Percentiles rank a stretch among this genome's conserved stretches.
These are phyloP conservation scores for Icerya purchasi DNA, from an alignment of 2,888 invertebrate species.

Conservation along the genomic window DNA sequence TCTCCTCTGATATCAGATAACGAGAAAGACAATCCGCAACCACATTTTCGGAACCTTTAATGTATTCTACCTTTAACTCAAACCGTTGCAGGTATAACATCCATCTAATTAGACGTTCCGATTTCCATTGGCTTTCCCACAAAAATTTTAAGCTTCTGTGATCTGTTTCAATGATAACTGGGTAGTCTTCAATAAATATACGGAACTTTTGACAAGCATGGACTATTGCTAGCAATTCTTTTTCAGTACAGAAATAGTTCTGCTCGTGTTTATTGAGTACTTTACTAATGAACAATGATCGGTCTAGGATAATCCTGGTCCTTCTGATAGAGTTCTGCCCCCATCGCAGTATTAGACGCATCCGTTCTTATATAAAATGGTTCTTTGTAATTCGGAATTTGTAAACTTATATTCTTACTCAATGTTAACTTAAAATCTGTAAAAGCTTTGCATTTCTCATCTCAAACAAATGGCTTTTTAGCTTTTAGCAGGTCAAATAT, in stretches of 20 bases:
- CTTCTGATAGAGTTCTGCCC: not conserved
- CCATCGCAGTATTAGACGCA: not conserved
- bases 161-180: not conserved
- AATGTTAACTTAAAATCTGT: too few relatives aligned
- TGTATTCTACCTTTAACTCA: not conserved
- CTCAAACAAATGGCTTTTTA: too few relatives aligned
- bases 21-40: not conserved
- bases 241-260: not conserved
- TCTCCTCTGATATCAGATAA: not conserved
- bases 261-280: not conserved
- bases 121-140: not conserved
- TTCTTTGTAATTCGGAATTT: not conserved
- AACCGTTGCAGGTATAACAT: not conserved
- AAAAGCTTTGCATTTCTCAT: too few relatives aligned
- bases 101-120: not conserved
- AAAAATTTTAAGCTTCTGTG: not conserved
- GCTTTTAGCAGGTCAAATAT: too few relatives aligned
- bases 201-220: not conserved
- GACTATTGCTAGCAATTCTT: not conserved
- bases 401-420: not conserved
- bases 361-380: not conserved
- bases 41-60: not conserved
- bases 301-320: not conserved
- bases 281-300: not conserved
- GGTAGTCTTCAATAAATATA: not conserved